Percentiles rank a stretch among this genome's conserved stretches.
phyloP scores from a whole-genome alignment of 2,888 invertebrate genomes.

The Julus scandinavius region DNA sequence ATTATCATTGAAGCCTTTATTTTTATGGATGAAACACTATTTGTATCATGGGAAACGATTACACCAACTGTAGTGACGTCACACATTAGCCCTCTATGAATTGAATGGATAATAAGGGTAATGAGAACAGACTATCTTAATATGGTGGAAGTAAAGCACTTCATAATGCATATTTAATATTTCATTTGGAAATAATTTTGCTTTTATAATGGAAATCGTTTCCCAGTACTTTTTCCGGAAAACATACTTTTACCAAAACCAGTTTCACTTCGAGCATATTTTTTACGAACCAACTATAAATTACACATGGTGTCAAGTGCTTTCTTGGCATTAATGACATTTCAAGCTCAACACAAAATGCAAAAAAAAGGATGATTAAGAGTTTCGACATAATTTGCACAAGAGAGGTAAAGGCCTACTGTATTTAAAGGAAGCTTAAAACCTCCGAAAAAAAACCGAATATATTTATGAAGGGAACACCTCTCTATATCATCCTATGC shows the following conservation, averaged over 20 bases:
- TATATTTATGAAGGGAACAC: conserved; percentile 14
- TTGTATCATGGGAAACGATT: too few relatives aligned
- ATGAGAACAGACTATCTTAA: not conserved
- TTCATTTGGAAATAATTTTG: not conserved
- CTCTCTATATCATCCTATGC: not conserved
- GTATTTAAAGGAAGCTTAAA: not conserved
- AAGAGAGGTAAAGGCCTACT: not conserved
- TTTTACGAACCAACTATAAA: not conserved
- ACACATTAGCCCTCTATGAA: not conserved
- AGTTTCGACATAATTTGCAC: conserved; percentile 17
- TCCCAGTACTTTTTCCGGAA: not conserved
- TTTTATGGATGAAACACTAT: too few relatives aligned
- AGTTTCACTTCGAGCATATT: not conserved
- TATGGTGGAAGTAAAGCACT: not conserved
- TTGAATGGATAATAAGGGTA: not conserved
- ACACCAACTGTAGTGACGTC: not conserved
- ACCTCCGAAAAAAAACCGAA: not conserved
- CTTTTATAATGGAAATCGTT: not conserved
- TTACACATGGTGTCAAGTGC: not conserved
- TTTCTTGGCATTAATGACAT: not conserved
- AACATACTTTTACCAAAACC: conserved; percentile 11
- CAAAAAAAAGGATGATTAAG: conserved; percentile 20
- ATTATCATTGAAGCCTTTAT: too few relatives aligned
- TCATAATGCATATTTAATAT: not conserved
- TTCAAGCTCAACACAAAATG: conserved; percentile 12